A percentile compares a stretch with the other conserved stretches of the same genome.
These are phyloP conservation scores for Dolomedes plantarius DNA, from an alignment of 2,888 invertebrate species.

Conservation along the genomic window DNA sequence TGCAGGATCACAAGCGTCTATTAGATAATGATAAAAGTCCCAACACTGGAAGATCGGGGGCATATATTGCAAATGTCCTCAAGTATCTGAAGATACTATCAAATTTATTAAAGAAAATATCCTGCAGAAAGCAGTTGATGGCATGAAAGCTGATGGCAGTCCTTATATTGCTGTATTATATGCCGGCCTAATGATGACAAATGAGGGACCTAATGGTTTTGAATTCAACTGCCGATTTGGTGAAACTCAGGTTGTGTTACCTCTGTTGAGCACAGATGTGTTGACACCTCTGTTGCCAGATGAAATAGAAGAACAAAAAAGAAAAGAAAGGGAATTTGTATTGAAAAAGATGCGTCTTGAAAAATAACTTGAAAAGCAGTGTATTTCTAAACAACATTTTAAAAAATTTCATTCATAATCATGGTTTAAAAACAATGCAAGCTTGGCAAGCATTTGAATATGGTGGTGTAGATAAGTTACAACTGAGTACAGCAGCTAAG, in stretches of 20 bases:
- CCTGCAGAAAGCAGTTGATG: slow-evolving; percentile 89
- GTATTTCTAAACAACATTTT: neutral
- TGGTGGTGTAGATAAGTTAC: slow-evolving; percentile 83
- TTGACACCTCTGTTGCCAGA: too few relatives aligned
- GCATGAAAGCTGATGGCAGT: slow-evolving; percentile 86
- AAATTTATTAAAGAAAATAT: too few relatives aligned
- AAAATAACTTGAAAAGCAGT: neutral
- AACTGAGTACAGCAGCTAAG: slow-evolving; percentile 81
- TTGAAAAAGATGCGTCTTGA: too few relatives aligned
- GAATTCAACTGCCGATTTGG: slow-evolving; percentile 99
- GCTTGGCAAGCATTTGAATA: slow-evolving; percentile 90
- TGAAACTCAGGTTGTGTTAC: slow-evolving; percentile 96
- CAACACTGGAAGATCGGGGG: slow-evolving; percentile 99
- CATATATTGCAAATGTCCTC: slow-evolving; percentile 94
- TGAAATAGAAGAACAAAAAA: too few relatives aligned
- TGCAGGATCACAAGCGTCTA: slow-evolving; percentile 97
- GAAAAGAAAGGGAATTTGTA: too few relatives aligned
- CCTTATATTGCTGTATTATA: slow-evolving; percentile 93
- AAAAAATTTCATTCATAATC: slow-evolving; percentile 1
- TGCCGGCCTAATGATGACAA: slow-evolving; percentile 96
- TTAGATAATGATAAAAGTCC: slow-evolving; percentile 91
- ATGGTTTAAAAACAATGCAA: slow-evolving; percentile 50
- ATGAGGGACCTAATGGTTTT: slow-evolving; percentile 90
- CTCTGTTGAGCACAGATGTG: slow-evolving; percentile 89
- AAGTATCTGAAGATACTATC: slow-evolving; percentile 79